Evolutionary conservation across 2,797 vertebrate genomes (phyloP), one percentile per base, ranked within the genome.

Genomic region (Alauda arvensis): DNA sequence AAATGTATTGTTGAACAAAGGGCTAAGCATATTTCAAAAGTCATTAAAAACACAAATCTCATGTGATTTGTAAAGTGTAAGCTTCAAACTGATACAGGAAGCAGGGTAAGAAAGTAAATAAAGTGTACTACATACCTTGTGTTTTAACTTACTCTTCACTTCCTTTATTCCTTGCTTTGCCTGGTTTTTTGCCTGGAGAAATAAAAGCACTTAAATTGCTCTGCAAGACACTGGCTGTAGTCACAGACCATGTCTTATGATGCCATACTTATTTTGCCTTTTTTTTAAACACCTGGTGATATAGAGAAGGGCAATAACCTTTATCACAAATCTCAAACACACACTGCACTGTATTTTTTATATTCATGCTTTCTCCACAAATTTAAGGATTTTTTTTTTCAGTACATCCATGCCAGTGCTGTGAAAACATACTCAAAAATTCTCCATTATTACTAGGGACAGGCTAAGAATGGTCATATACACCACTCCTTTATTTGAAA

Each of bases 101-200:
- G 75, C 65, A 79, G 76, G 48, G 83, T 24, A 87, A 92, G 90
- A 92, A 93, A 94, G 93, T 92, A 94, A 74, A 68, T 76, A 81
- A 95, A 90, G 78, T 92, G 46, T 26, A 75, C 46, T 51, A 95
- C 97, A 31, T 94, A 99, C 99, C 98, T 97, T 98, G 57, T 98
- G 97, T 95, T 98, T 99, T 31, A 99, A 98, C 93, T 98, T 98
- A 96, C 97, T 99, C 97, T 97, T 99, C 95, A 99, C 97, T 93
- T 98, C 98, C 85, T 97, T 98, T 87, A 99, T 98, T 85, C 99
- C 98, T 96, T 98, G 98, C 94, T 97, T 99, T 55, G 99, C 99
- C 31, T 99, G 98, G 95, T 96, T 98, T 97, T 98, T 99, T 95
- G 98, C 98, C 99, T 99, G 94, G 87, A 91, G 94, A 92, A 95